Evolutionary conservation across 64 coral and sea anemone species (phyloP).

Genomic region (Platygyra sinensis): DNA sequence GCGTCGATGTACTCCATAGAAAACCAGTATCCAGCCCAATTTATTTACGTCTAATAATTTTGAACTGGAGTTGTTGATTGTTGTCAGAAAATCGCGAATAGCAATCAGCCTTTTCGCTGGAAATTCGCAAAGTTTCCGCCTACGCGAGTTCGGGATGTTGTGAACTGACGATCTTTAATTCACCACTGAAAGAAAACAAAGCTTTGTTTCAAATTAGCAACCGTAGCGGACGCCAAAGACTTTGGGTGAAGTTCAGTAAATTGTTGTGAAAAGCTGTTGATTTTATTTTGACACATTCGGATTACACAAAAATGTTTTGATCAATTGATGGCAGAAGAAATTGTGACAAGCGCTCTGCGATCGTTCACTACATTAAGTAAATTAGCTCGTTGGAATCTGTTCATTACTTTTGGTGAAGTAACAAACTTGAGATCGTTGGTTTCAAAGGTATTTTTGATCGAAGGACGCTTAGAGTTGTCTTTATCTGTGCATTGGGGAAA

Average conservation of each 20-base stretch:
- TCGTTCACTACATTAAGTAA: neutral
- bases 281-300: neutral
- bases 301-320: neutral
- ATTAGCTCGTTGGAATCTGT: neutral
- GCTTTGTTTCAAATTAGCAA: neutral
- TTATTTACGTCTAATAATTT: neutral
- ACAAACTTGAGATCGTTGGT: neutral
- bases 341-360: neutral
- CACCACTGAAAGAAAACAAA: neutral
- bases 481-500: neutral
- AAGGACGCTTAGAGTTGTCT: neutral
- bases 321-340: neutral
- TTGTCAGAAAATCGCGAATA: neutral
- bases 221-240: neutral
- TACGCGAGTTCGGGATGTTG: neutral
- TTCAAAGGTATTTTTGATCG: neutral
- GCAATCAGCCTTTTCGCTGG: neutral
- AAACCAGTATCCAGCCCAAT: conserved; percentile 3
- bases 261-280: neutral
- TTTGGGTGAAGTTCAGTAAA: neutral
- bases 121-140: neutral
- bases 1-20: neutral
- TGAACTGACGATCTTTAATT: neutral
- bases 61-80: neutral
- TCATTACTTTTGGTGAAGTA: neutral